Percentiles rank a stretch among this genome's conserved stretches.
These are phyloP conservation scores for Philantomba maxwellii DNA, from an alignment of 2,113 vertebrate species.

Conservation along the genomic window DNA sequence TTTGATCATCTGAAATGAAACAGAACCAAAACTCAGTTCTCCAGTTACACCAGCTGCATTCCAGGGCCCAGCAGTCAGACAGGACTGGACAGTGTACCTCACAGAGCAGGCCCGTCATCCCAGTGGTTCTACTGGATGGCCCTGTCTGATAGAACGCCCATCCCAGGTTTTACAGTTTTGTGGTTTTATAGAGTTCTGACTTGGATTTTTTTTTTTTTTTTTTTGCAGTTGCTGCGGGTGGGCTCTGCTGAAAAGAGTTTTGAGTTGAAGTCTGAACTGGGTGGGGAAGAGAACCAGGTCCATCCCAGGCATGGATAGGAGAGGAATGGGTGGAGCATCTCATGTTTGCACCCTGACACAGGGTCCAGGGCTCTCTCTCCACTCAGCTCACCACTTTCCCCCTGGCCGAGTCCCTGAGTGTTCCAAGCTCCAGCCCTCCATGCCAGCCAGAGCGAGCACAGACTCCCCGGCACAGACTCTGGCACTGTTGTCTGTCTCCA, in stretches of 20 bases:
- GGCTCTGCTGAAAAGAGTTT: neutral
- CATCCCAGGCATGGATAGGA: accelerated
- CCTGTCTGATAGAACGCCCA: neutral
- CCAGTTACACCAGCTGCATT: too few species aligned
- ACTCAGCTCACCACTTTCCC: too few species aligned
- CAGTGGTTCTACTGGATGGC: accelerated
- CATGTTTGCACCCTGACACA: accelerated
- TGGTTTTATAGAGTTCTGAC: neutral
- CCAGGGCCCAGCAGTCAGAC: too few species aligned
- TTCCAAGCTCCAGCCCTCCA: accelerated
- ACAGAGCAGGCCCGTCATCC: too few species aligned
- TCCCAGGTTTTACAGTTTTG: neutral
- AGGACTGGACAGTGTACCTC: accelerated
- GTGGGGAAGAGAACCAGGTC: neutral
- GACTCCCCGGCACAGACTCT: neutral
- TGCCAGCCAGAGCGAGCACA: neutral
- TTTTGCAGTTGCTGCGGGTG: neutral
- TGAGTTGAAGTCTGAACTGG: neutral
- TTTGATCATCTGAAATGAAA: neutral
- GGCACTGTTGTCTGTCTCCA: neutral
- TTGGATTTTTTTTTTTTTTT: neutral
- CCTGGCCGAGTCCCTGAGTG: too few species aligned
- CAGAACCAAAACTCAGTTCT: neutral
- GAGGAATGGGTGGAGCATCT: accelerated
- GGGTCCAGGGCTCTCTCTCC: neutral